Base-by-base conservation (phyloP, 2,113 vertebrate species). In the Trachemys scripta region DNA sequence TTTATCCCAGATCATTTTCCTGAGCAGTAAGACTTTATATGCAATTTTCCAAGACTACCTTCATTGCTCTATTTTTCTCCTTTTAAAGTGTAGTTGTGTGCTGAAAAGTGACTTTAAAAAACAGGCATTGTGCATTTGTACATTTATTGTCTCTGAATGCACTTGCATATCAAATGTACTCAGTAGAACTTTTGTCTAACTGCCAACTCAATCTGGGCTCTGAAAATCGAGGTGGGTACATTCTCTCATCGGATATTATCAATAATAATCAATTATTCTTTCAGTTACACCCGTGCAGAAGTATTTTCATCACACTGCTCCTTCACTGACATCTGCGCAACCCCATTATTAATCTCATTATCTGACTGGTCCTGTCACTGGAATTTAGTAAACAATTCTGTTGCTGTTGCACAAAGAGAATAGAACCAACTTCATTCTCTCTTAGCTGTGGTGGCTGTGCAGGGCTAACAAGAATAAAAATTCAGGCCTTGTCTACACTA, bases 11-110 rank as follows among this genome's bases (percentile, higher is more conserved):
- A 84, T 14, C n/a, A 53, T 93, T 49, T 81, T 96, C 89, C 85
- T 92, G 92, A 95, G 79, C 78, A 95, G 80, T 62, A 92, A 8
- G 19, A 87, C 90, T 95, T 93, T 95, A 95, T 95, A 92, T 76
- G 24, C 87, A 88, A 72, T 87, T 88, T 92, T 96, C 91, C 83
- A 88, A 87, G 79, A 35, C 45, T 50, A 84, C 62, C 84, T 93
- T 25, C 53, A 83, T 1, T 31, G 9, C 53, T 95, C 38, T 57
- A 81, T 24, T 31, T 53, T 42, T 92, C 80, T 94, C 24, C 9
- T 84, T 93, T 56, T 72, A 53, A 94, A 95, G 57, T 16, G 6
- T 25, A 80, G 62, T 82, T 84, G 45, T 89, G 5, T 72, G 88
- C 49, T 45, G 45, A 42, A 94, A 86, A 86, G 24, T 35, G 54